A percentile compares a stretch with the other conserved stretches of the same genome.
Evolutionary conservation across 2,797 vertebrate species (phyloP).

Genomic region (Notolepis coatsorum): DNA sequence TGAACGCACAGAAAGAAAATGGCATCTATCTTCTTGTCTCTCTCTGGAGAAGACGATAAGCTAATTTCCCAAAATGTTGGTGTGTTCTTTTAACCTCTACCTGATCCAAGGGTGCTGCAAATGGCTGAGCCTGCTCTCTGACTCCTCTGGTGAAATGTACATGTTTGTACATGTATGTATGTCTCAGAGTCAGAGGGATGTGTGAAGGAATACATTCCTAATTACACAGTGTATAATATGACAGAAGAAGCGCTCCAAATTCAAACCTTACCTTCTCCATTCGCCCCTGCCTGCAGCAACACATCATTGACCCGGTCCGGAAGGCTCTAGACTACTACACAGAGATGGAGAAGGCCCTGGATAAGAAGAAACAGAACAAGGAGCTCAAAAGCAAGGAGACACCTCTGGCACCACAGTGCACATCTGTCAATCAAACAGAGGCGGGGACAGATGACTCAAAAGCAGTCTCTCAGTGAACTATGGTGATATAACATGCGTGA

Average conservation of each 20-base stretch:
- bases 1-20: no score
- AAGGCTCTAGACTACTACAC: slow-evolving; percentile 87
- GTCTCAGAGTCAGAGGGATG: no score
- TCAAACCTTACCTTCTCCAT: background rate
- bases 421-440: slow-evolving; percentile 22
- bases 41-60: no score
- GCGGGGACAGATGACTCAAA: background rate
- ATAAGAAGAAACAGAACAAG: slow-evolving; percentile 75
- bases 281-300: slow-evolving; percentile 66
- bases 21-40: no score
- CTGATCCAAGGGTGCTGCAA: no score
- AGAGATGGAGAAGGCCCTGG: slow-evolving; percentile 84
- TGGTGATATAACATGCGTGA: no score
- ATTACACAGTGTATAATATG: background rate
- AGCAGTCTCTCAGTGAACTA: slow-evolving; percentile 18
- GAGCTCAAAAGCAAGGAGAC: slow-evolving; percentile 58
- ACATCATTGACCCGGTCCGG: slow-evolving; percentile 82
- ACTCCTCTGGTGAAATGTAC: no score
- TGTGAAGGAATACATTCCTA: background rate
- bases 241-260: background rate
- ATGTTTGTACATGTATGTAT: no score
- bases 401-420: background rate
- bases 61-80: no score
- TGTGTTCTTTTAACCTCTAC: no score
- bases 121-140: no score